Evolutionary conservation across 2,797 vertebrate genomes (phyloP).

Genomic region (Semaprochilodus insignis): DNA sequence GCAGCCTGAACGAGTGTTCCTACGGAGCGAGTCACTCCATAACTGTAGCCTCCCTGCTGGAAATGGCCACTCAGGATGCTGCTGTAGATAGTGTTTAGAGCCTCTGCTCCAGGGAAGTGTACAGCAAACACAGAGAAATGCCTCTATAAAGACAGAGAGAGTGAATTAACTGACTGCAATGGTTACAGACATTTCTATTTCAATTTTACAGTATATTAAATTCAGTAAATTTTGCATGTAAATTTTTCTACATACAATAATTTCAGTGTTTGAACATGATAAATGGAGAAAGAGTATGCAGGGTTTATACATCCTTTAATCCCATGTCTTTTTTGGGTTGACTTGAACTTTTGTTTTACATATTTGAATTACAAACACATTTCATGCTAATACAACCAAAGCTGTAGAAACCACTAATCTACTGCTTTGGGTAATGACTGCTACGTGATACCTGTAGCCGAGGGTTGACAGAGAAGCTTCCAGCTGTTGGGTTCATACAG

Average conservation of each 20-base stretch:
- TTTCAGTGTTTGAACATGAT: neutral
- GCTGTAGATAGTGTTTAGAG: conserved; percentile 79
- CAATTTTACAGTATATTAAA: neutral
- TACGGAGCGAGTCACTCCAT: conserved; percentile 79
- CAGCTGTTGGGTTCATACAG: conserved; percentile 92
- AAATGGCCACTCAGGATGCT: conserved; percentile 83
- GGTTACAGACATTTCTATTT: neutral
- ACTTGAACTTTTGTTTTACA: neutral
- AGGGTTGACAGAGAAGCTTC: conserved; percentile 93
- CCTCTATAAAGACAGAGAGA: conserved; percentile 47
- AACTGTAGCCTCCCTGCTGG: conserved; percentile 81
- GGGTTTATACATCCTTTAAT: neutral
- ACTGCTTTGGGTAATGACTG: neutral
- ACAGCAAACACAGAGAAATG: conserved; percentile 82
- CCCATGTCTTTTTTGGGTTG: neutral
- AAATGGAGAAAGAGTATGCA: neutral
- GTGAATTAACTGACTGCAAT: neutral
- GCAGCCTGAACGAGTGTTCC: conserved; percentile 75
- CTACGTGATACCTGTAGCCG: conserved; percentile 84
- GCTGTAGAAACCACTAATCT: neutral
- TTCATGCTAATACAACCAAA: neutral
- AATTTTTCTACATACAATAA: neutral
- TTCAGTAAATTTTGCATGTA: neutral
- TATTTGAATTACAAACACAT: neutral
- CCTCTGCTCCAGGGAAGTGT: conserved; percentile 76